Evolutionary conservation across 2,797 vertebrate species (phyloP), one percentile per base, ranked within the genome.

Genomic region (Galaxias olidus): DNA sequence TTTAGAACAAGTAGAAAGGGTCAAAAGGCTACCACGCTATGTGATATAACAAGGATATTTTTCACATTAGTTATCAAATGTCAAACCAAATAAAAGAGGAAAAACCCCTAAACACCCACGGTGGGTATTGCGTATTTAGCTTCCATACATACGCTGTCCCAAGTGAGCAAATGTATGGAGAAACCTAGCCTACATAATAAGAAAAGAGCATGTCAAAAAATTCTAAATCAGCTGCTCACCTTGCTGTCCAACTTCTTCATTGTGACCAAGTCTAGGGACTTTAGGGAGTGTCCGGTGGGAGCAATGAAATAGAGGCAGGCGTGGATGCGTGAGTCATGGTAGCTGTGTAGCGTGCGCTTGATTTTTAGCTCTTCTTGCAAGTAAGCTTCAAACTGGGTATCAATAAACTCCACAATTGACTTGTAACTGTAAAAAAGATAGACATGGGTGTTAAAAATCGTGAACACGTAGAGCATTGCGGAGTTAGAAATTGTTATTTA

Each of bases 161-260:
- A n/a, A n/a, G n/a, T n/a, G n/a, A n/a, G n/a, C n/a, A n/a, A n/a
- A n/a, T n/a, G n/a, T n/a, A n/a, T n/a, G n/a, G n/a, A n/a, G n/a
- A n/a, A n/a, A n/a, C n/a, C n/a, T n/a, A n/a, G n/a, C n/a, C n/a
- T n/a, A n/a, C n/a, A n/a, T n/a, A n/a, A n/a, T n/a, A 19, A 52
- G 17, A 18, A 52, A 50, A 50, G 14, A 15, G 49, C 49, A 14
- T 7, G 48, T 49, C 48, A 14, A 6, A 13, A 12, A 4, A 49
- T 9, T 52, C 9, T n/a, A 11, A 15, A 10, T 10, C 42, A 1
- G 30, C 8, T 9, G 63, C 82, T 82, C 80, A 99, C 98, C 96
- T 99, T 99, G 86, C 98, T 99, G 80, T 99, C 98, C 6, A 99
- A 93, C 76, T 99, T 98, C 86, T 99, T 99, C 98, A 99, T 99